Evolutionary conservation across 1,140 invertebrate genomes (phyloP), one percentile per base, ranked within the genome.

Genomic region (Drosophila tani): DNA sequence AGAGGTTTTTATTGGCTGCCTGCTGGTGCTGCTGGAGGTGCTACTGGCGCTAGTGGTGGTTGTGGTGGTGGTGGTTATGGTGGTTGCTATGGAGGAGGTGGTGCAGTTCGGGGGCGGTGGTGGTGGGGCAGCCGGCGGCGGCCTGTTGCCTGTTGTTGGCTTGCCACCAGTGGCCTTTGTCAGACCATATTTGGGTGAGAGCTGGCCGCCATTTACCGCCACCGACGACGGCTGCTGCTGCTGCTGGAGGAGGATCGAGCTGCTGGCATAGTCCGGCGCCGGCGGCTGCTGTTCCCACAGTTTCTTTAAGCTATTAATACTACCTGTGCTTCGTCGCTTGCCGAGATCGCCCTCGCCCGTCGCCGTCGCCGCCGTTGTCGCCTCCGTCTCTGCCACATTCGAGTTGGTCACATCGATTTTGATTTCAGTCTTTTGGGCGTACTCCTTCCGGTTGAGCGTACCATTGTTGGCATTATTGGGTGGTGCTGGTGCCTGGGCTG

Each of bases 251-350:
- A 69, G 56, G 40, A 76, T 71, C 64, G 69, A 69, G 68, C 84
- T 90, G 70, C 79, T 87, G 53, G 88, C 94, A 93, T 81, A 93
- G 92, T 66, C 93, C 49, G 79, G 49, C 38, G 91, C 84, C 96
- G 95, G 87, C 95, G 96, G 73, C 46, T 83, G 82, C 68, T 92
- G 95, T 95, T 93, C 98, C 98, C 98, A 98, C 27, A 98, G 93
- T 93, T 97, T 98, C 91, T 98, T 98, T 75, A 98, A 94, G 91
- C 96, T 98, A 92, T 96, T 98, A 88, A 99, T 98, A 93, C 97
- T 98, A 56, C 97, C 97, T 38, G 97, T 98, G 91, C 97, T 98
- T 55, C 96, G 95, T n/a, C 97, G 94, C 92, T 98, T 98, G 83
- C 97, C 97, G 64, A 77, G 53, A 40, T 82, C 83, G 97, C 82